phyloP scores from a whole-genome alignment of 2,113 vertebrate species.

The Lasiurus cinereus region DNA sequence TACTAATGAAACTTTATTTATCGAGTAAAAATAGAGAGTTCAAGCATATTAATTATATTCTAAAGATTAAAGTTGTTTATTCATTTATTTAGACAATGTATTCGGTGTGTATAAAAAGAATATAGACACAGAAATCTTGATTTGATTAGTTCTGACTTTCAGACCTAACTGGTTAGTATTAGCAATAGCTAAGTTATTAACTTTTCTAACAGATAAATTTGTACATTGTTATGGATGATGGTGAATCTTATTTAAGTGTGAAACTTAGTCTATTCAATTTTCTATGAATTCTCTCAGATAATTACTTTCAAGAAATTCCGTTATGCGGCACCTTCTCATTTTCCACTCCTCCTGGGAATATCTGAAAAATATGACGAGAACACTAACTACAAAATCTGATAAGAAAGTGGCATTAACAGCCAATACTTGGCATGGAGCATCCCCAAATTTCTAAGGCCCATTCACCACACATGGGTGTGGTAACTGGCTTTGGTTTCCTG shows the following conservation, averaged over 20 bases:
- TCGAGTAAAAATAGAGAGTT: neutral
- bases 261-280: constrained; percentile 43
- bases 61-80: constrained; percentile 39
- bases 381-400: neutral
- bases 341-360: neutral
- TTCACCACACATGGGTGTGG: neutral
- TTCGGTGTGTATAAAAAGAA: neutral
- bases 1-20: neutral
- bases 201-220: constrained; percentile 63
- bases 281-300: constrained; percentile 59
- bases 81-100: neutral
- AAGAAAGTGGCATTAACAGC: neutral
- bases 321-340: neutral
- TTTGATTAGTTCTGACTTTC: constrained; percentile 12
- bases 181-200: constrained; percentile 63
- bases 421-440: neutral
- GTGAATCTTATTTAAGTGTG: constrained; percentile 61
- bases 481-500: neutral
- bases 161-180: constrained; percentile 55
- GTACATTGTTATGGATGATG: constrained; percentile 33
- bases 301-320: constrained; percentile 64
- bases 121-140: neutral
- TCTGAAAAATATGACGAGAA: neutral
- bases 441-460: neutral
- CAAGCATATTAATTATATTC: constrained; percentile 10